Percentiles rank a stretch among this genome's conserved stretches.
Conservation (phyloP, 2,888 invertebrate genomes). For the Aporophyla lueneburgensis region DNA sequence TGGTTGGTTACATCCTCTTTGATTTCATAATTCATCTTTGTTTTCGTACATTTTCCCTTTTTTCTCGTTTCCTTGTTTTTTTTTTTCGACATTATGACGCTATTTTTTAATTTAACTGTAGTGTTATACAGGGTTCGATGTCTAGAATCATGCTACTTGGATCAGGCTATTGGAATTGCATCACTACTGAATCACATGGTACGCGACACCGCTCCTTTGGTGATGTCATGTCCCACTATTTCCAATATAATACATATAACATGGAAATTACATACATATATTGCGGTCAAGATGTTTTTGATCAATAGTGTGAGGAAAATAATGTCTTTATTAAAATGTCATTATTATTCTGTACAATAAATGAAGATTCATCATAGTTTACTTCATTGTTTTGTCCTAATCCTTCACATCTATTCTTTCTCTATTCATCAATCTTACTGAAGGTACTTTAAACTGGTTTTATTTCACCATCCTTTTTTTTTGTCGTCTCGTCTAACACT, state of each 20-base stretch:
- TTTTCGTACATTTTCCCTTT: background rate
- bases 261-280: slow-evolving; percentile 32
- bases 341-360: slow-evolving; percentile 29
- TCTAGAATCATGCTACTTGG: slow-evolving; percentile 29
- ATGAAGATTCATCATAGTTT: slow-evolving; percentile 7
- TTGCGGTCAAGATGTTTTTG: slow-evolving; percentile 47
- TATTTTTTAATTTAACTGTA: background rate
- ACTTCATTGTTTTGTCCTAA: slow-evolving; percentile 11
- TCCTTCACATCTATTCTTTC: slow-evolving; percentile 12
- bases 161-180: slow-evolving; percentile 63
- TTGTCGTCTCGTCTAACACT: background rate
- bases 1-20: background rate
- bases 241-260: slow-evolving; percentile 43
- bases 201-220: slow-evolving; percentile 53
- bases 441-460: background rate
- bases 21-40: background rate
- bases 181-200: slow-evolving; percentile 67
- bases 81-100: background rate
- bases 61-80: background rate
- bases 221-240: slow-evolving; percentile 65
- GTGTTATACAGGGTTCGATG: background rate
- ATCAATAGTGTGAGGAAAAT: slow-evolving; percentile 44
- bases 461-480: background rate
- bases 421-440: background rate
- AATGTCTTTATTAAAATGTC: slow-evolving; percentile 16